phyloP scores from a whole-genome alignment of 2,797 vertebrate genomes.

The Oceanodroma leucorhoa region DNA sequence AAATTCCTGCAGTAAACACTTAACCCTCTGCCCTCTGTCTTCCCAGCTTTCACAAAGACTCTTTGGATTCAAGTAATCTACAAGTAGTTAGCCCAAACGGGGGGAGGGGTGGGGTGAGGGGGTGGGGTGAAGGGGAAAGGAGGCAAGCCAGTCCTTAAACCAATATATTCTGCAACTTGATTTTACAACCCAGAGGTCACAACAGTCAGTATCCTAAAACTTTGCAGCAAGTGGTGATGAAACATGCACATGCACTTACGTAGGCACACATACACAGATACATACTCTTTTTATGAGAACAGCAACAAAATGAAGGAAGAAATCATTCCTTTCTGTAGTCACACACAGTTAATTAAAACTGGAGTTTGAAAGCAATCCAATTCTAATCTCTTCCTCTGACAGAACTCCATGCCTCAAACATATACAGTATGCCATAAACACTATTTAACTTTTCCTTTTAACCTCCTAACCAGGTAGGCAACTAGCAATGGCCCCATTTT shows the following conservation, averaged over 20 bases:
- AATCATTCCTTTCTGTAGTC: neutral
- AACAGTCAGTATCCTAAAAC: neutral
- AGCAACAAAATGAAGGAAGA: neutral
- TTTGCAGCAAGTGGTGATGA: neutral
- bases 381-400: neutral
- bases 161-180: neutral
- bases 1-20: neutral
- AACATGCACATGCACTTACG: rapidly evolving
- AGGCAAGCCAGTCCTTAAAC: neutral
- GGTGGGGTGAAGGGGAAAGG: no score
- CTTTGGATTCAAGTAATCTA: neutral
- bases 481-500: neutral
- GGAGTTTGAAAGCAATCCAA: neutral
- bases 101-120: no score
- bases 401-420: neutral
- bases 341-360: neutral
- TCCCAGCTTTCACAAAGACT: neutral
- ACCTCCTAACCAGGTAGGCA: neutral
- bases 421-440: neutral
- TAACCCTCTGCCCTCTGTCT: neutral
- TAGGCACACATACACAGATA: neutral
- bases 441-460: neutral
- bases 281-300: neutral
- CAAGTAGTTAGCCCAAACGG: neutral
- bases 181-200: neutral